Conservation (phyloP, 2,113 vertebrate genomes). For the Baryphthengus martii region DNA sequence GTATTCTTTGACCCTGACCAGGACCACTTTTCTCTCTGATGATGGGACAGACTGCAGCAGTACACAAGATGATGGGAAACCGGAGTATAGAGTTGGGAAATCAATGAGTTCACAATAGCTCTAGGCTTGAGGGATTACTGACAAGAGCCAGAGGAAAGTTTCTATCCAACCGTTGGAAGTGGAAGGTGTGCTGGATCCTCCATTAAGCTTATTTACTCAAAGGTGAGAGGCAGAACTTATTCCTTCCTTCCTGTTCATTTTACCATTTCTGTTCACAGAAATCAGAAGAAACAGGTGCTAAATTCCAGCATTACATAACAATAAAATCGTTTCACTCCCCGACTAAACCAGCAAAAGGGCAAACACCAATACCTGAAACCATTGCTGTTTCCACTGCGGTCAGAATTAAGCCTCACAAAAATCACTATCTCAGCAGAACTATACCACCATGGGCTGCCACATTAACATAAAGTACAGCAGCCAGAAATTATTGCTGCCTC, state of each 20-base stretch:
- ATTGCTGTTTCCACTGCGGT: conserved; percentile 62
- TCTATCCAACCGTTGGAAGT: not conserved
- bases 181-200: not conserved
- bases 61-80: not conserved
- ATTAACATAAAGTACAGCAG: conserved; percentile 83
- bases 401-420: conserved; percentile 75
- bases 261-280: not conserved
- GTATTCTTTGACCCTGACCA: not conserved
- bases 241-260: not conserved
- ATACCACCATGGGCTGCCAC: conserved; percentile 69
- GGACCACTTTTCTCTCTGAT: not conserved
- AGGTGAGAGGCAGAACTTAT: not conserved
- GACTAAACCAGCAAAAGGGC: conserved; percentile 67
- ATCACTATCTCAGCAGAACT: conserved; percentile 77
- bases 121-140: not conserved
- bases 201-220: not conserved
- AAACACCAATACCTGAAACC: conserved; percentile 23
- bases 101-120: not conserved
- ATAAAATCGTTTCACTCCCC: not conserved
- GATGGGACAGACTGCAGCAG: not conserved
- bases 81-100: not conserved
- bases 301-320: not conserved
- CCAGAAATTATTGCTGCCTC: conserved; percentile 77
- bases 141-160: not conserved
- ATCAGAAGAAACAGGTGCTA: not conserved